These are phyloP conservation scores for Andrena camellia DNA, from an alignment of 2,888 invertebrate species.

Conservation along the genomic window DNA sequence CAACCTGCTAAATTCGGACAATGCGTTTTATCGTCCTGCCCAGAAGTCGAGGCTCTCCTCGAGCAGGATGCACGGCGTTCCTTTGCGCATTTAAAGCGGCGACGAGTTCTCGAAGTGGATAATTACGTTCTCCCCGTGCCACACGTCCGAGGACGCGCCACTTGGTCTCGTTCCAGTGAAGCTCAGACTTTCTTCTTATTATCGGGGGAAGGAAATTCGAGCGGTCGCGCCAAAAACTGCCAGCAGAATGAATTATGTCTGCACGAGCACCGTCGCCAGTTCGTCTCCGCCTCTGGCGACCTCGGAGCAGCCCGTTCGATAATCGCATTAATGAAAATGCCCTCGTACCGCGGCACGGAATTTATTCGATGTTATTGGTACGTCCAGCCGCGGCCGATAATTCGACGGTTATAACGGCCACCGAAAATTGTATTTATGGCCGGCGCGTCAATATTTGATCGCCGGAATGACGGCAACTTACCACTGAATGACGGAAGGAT, in stretches of 20 bases:
- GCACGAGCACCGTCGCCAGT: conserved; percentile 39
- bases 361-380: conserved; percentile 67
- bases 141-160: conserved; percentile 54
- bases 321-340: conserved; percentile 66
- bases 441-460: conserved; percentile 60
- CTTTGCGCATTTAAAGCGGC: conserved; percentile 46
- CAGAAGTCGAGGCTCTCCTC: conserved; percentile 22
- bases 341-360: conserved; percentile 51
- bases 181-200: conserved; percentile 64
- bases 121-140: conserved; percentile 60
- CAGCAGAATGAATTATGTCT: conserved; percentile 62
- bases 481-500: no score
- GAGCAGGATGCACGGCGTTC: conserved; percentile 23
- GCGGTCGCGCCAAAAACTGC: conserved; percentile 59
- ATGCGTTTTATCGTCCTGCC: conserved; percentile 53
- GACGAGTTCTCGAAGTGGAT: conserved; percentile 67
- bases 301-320: conserved; percentile 43
- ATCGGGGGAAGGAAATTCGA: conserved; percentile 44
- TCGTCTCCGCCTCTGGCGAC: conserved; percentile 32
- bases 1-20: conserved; percentile 19
- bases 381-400: conserved; percentile 52
- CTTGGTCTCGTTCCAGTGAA: conserved; percentile 72
- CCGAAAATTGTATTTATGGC: conserved; percentile 62
- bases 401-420: conserved; percentile 62
- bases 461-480: no score